Evolutionary conservation across 2,888 invertebrate genomes (phyloP), one percentile per base, ranked within the genome.

Genomic region (Oegoconia quadripuncta): DNA sequence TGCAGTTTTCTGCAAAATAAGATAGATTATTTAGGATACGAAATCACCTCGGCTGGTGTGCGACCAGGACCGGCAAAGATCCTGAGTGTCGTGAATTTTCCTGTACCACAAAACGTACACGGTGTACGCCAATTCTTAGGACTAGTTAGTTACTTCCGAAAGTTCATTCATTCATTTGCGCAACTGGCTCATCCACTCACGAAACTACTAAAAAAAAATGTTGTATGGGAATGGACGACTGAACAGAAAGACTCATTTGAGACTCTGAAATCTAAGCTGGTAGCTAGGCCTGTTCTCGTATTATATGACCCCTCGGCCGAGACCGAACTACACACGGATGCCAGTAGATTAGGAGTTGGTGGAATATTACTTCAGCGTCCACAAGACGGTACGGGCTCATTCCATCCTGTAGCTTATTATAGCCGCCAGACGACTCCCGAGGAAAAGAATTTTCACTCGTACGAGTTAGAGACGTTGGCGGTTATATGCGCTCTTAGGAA

Each of bases 51-150:
- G 5, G 12, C 3, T 3, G 28, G 14, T 9, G 4, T 28, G 12
- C 12, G 28, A 28, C 28, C 28, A 6, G 14, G 13, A 12, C 12
- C 3, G 3, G 3, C 12, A 1, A 66, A 66, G 45, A 49, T 57
- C 3, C 18, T 38, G 3, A 55, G 62, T 2, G 52, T 74, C 0
- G 3, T 30, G 17, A 33, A 63, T 13, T 62, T 63, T 36, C 55
- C 56, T n/a, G 30, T 15, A 9, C 71, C 74, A 1, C 34, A 25
- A 34, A 58, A 55, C 39, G 36, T 50, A 1, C 55, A 59, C 13
- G 44, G 49, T 14, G 39, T 64, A 1, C 46, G 61, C 8, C 58
- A 62, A 32, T 69, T 71, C 40, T 9, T 64, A 3, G 64, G 63
- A 0, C 41, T 65, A 1, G 48, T 48, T 0, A 42, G 55, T 4